Evolutionary conservation across 2,797 vertebrate genomes (phyloP).

Genomic region (Adrianichthys oophorus): DNA sequence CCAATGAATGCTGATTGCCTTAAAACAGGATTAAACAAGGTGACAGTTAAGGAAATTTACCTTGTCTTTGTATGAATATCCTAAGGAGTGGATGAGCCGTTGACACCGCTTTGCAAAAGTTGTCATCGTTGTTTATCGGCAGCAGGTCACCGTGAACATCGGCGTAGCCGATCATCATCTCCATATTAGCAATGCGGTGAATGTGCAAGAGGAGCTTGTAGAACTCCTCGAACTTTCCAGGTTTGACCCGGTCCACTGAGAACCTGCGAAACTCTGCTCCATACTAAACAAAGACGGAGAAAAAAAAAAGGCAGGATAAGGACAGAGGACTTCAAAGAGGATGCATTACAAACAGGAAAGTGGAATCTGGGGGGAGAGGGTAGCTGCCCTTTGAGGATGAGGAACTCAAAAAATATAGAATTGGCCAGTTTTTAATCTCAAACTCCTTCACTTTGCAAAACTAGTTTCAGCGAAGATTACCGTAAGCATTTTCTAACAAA

Average conservation of each 20-base stretch:
- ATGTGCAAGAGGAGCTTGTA: constrained; percentile 94
- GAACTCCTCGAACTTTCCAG: constrained; percentile 97
- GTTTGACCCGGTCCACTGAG: constrained; percentile 91
- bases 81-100: constrained; percentile 92
- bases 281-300: constrained; percentile 78
- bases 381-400: constrained; percentile 9
- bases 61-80: constrained; percentile 97
- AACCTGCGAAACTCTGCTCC: constrained; percentile 97
- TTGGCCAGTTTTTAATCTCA: too few species aligned
- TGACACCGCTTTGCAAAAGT: constrained; percentile 96
- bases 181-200: constrained; percentile 91
- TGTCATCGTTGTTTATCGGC: constrained; percentile 98
- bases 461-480: background rate
- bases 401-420: too few species aligned
- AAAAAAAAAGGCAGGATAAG: constrained; percentile 9
- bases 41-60: constrained; percentile 61
- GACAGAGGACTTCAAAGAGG: constrained; percentile 9
- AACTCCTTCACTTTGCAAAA: background rate
- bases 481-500: constrained; percentile 1
- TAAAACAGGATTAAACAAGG: background rate
- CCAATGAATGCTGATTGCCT: constrained; percentile 5
- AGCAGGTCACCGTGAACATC: constrained; percentile 95
- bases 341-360: constrained; percentile 32
- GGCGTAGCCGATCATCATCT: constrained; percentile 95
- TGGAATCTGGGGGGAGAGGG: constrained; percentile 27